Conservation (phyloP, 2,113 vertebrate genomes). For the Scolopax mira region DNA sequence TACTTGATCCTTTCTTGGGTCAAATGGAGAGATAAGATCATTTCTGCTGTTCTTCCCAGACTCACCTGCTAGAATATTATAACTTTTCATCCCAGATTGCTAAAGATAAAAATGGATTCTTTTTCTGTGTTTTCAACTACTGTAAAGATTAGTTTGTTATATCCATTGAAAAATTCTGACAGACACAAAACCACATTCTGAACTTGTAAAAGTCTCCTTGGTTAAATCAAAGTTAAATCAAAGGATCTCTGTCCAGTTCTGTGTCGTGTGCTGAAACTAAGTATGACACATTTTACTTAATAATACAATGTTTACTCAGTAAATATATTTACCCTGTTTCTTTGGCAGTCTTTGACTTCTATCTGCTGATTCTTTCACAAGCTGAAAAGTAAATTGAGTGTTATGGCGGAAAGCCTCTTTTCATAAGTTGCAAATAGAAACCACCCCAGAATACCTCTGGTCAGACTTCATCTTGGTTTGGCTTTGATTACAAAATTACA, state of each 20-base stretch:
- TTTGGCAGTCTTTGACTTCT: not conserved
- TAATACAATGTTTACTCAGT: slow-evolving; percentile 34
- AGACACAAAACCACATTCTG: not conserved
- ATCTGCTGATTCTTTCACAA: slow-evolving; percentile 9
- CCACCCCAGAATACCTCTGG: slow-evolving; percentile 24
- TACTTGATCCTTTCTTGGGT: slow-evolving; percentile 33
- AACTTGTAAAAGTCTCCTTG: slow-evolving; percentile 15
- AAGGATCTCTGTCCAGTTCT: slow-evolving; percentile 17
- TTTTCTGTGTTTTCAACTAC: not conserved
- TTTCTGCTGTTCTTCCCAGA: not conserved
- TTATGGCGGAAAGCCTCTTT: not conserved
- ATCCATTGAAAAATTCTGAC: not conserved
- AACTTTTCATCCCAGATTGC: not conserved
- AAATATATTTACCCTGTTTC: slow-evolving; percentile 38
- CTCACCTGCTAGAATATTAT: slow-evolving; percentile 30
- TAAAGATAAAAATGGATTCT: not conserved
- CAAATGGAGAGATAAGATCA: slow-evolving; percentile 41
- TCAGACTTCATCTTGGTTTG: slow-evolving; percentile 20
- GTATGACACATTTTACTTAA: slow-evolving; percentile 12
- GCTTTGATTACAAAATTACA: slow-evolving; percentile 24
- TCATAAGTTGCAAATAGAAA: slow-evolving; percentile 22
- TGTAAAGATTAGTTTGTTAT: not conserved
- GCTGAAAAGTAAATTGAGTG: not conserved
- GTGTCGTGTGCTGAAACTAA: not conserved
- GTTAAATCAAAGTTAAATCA: not conserved